Conservation (phyloP, 2,888 invertebrate species). For the Rhopalosiphum nymphaeae region DNA sequence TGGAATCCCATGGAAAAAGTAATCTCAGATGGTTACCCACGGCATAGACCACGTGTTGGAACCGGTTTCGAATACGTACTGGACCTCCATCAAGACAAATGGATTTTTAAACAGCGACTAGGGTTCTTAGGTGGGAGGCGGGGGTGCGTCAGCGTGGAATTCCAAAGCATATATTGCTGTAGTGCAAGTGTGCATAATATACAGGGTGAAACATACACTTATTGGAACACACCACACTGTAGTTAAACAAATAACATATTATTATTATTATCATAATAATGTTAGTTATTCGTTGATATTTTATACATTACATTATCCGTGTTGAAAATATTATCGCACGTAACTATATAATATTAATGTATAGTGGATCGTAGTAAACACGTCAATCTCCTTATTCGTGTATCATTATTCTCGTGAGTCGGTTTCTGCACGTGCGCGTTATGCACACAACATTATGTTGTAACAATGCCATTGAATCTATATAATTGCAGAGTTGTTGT, state of each 20-base stretch:
- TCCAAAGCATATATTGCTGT: constrained; percentile 23
- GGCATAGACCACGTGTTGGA: constrained; percentile 54
- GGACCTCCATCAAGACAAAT: constrained; percentile 45
- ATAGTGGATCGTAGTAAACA: not conserved
- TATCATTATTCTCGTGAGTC: not conserved
- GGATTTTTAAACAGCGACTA: constrained; percentile 45
- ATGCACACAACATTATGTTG: not conserved
- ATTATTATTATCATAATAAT: not conserved
- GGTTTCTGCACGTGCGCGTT: not conserved
- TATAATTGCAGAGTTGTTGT: not conserved
- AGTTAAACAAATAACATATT: not conserved
- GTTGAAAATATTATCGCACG: not conserved
- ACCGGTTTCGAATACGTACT: constrained; percentile 48
- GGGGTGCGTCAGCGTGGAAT: constrained; percentile 59
- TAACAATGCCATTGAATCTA: not conserved
- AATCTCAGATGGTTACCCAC: not conserved
- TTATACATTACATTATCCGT: not conserved
- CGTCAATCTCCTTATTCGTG: not conserved
- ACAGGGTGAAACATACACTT: not conserved
- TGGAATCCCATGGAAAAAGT: constrained; percentile 45
- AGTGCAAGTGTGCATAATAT: not conserved
- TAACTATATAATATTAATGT: not conserved
- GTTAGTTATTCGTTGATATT: not conserved
- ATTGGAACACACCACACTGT: not conserved
- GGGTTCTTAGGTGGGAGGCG: constrained; percentile 10